Conservation (phyloP, 1,140 invertebrate species). For the Drosophila funebris region DNA sequence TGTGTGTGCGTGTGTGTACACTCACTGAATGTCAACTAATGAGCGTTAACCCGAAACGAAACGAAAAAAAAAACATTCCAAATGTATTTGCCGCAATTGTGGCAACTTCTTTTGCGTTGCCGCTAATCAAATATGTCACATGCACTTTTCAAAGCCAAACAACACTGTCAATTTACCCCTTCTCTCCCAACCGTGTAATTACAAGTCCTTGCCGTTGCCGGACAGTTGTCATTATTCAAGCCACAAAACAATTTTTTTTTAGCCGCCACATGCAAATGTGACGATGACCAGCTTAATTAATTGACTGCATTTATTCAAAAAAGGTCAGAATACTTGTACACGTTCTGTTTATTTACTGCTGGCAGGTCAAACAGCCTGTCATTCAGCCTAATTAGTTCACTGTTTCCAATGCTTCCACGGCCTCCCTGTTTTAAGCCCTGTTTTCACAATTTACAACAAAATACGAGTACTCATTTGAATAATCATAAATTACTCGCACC, state of each 20-base stretch:
- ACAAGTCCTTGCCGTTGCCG: constrained; percentile 47
- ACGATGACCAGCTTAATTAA: constrained; percentile 74
- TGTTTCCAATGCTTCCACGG: neutral
- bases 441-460: constrained; percentile 22
- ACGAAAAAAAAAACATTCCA: constrained; percentile 54
- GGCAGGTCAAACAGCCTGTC: constrained; percentile 62
- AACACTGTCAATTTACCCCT: constrained; percentile 22
- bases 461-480: constrained; percentile 59
- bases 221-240: constrained; percentile 77
- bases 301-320: constrained; percentile 63
- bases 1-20: neutral
- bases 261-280: constrained; percentile 71
- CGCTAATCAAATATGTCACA: constrained; percentile 63
- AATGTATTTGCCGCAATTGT: constrained; percentile 54
- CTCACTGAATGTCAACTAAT: constrained; percentile 69
- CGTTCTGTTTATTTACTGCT: constrained; percentile 54
- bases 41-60: constrained; percentile 70
- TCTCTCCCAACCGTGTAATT: constrained; percentile 43
- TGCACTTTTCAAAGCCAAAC: constrained; percentile 49
- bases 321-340: neutral
- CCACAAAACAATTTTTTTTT: constrained; percentile 55
- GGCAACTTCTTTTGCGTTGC: constrained; percentile 66
- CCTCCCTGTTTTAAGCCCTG: neutral
- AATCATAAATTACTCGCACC: constrained; percentile 77
- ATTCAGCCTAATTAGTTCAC: constrained; percentile 64